Percentiles rank a stretch among this genome's conserved stretches.
Conservation (phyloP, 2,888 invertebrate genomes). For the Ellobium chinense region DNA sequence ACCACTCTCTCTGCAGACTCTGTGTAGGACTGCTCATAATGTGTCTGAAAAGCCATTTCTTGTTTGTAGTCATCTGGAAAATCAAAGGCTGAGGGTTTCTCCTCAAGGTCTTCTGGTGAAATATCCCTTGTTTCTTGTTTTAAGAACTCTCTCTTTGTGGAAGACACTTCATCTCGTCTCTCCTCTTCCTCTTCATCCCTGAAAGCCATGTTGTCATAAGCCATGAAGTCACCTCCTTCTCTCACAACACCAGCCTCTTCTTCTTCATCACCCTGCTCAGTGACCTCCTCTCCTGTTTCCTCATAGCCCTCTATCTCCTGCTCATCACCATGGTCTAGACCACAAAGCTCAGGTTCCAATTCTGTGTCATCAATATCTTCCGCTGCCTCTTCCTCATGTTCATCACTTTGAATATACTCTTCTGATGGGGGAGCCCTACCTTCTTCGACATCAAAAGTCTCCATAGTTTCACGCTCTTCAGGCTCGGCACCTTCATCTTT, state of each 20-base stretch:
- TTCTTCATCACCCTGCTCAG: neutral
- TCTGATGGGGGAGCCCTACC: neutral
- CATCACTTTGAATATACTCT: neutral
- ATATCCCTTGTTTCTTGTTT: slow-evolving; percentile 60
- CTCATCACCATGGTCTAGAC: slow-evolving; percentile 17
- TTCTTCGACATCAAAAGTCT: neutral
- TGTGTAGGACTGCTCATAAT: slow-evolving; percentile 40
- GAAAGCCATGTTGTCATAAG: slow-evolving; percentile 79
- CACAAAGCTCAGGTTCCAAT: slow-evolving; percentile 34
- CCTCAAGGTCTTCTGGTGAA: slow-evolving; percentile 71
- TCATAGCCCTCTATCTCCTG: slow-evolving; percentile 25
- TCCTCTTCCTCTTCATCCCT: slow-evolving; percentile 66
- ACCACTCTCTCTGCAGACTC: neutral
- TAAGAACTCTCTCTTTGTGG: slow-evolving; percentile 22
- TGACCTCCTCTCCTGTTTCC: neutral
- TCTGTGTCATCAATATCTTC: slow-evolving; percentile 45
- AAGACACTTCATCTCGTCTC: neutral
- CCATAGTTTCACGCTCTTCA: neutral
- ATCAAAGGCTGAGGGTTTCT: slow-evolving; percentile 62
- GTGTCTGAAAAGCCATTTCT: slow-evolving; percentile 51
- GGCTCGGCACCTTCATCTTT: neutral
- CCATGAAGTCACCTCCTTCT: slow-evolving; percentile 68
- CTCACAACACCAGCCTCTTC: neutral
- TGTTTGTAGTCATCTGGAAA: slow-evolving; percentile 61
- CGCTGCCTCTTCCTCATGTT: slow-evolving; percentile 26